Percentiles rank a stretch among this genome's conserved stretches.
phyloP scores from a whole-genome alignment of 2,888 invertebrate genomes.

The Drosophila siamana region DNA sequence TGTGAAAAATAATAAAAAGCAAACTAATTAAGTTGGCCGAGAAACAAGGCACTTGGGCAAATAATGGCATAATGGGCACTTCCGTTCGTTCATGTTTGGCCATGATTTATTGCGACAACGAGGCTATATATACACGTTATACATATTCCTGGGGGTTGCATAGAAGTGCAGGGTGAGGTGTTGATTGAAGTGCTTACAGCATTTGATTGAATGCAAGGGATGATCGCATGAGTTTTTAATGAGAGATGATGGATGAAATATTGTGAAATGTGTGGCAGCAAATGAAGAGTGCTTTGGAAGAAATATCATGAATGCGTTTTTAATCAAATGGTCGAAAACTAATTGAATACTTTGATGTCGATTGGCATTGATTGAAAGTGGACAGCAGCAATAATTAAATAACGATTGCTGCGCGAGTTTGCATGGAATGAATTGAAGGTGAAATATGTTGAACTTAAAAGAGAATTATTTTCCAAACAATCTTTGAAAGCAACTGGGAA shows the following conservation, averaged over 20 bases:
- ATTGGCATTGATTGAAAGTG: background rate
- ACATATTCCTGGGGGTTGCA: too few species aligned
- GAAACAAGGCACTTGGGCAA: slow-evolving; percentile 30
- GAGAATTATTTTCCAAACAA: too few species aligned
- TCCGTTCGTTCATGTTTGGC: slow-evolving; percentile 58
- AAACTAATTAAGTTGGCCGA: slow-evolving; percentile 68
- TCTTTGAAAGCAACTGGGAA: too few species aligned
- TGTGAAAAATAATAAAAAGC: slow-evolving; percentile 39
- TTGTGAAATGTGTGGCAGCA: background rate
- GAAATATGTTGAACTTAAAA: too few species aligned
- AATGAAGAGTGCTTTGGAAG: too few species aligned
- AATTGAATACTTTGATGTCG: background rate
- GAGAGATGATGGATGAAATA: slow-evolving; percentile 1
- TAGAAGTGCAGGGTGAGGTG: slow-evolving; percentile 10
- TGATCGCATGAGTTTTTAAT: slow-evolving; percentile 6
- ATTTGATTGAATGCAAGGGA: slow-evolving; percentile 28
- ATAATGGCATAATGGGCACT: slow-evolving; percentile 69
- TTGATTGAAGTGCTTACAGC: slow-evolving; percentile 35
- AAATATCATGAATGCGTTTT: background rate
- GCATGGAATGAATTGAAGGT: too few species aligned
- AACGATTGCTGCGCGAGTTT: background rate
- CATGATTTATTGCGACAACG: slow-evolving; percentile 65
- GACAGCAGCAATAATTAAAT: background rate
- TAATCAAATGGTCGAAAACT: background rate
- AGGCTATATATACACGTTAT: background rate